Evolutionary conservation across 1,140 invertebrate genomes (phyloP).

Genomic region (Drosophila parabipectinata): DNA sequence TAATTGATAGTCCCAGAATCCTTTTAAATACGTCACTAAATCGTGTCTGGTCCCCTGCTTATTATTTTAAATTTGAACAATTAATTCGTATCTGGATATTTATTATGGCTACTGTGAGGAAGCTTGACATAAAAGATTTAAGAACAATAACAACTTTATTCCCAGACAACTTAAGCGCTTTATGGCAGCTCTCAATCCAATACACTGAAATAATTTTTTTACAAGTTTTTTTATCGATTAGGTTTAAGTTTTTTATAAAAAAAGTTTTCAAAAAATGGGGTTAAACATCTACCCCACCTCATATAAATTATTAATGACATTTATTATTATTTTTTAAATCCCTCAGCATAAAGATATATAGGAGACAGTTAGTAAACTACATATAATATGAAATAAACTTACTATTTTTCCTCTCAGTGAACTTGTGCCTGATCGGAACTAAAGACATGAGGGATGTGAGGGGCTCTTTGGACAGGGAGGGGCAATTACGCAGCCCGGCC

Average conservation of each 20-base stretch:
- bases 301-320: too few relatives aligned
- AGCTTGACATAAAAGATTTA: slow-evolving; percentile 13
- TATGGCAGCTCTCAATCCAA: slow-evolving; percentile 6
- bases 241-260: too few relatives aligned
- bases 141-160: slow-evolving; percentile 11
- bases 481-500: slow-evolving; percentile 71
- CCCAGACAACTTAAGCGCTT: slow-evolving; percentile 9
- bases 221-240: background rate
- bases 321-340: too few relatives aligned
- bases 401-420: background rate
- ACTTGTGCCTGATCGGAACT: slow-evolving; percentile 24
- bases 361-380: too few relatives aligned
- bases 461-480: slow-evolving; percentile 10
- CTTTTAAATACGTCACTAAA: too few relatives aligned
- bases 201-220: background rate
- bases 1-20: background rate
- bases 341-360: too few relatives aligned
- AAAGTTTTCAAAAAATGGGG: too few relatives aligned
- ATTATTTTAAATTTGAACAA: background rate
- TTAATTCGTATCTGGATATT: background rate
- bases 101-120: background rate
- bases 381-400: too few relatives aligned
- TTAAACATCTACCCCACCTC: too few relatives aligned
- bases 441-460: slow-evolving; percentile 1
- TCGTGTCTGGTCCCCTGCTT: too few relatives aligned